phyloP scores from a whole-genome alignment of 2,888 invertebrate species.

The Helicoverpa assulta region DNA sequence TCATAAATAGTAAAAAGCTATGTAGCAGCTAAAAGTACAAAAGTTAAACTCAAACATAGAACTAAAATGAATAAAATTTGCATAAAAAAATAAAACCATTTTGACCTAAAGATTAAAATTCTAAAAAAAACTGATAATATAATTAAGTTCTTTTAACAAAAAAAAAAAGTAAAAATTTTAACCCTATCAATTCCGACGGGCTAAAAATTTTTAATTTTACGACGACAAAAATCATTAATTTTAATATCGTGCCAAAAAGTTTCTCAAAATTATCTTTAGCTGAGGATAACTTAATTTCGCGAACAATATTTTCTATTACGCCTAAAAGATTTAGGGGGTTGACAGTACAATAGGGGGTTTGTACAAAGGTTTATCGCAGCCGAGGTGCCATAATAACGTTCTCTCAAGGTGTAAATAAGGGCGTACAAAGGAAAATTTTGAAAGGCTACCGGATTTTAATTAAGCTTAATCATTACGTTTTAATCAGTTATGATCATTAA shows the following conservation, averaged over 20 bases:
- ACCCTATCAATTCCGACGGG: constrained; percentile 11
- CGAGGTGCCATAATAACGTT: constrained; percentile 58
- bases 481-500: constrained; percentile 69
- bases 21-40: constrained; percentile 23
- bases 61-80: constrained; percentile 45
- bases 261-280: constrained; percentile 53
- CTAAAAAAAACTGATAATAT: too few species aligned
- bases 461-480: constrained; percentile 64
- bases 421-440: constrained; percentile 62
- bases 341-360: constrained; percentile 59
- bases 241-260: constrained; percentile 53
- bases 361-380: constrained; percentile 63
- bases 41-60: constrained; percentile 36
- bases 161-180: background rate
- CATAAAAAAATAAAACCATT: constrained; percentile 14
- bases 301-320: constrained; percentile 68
- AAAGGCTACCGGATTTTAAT: constrained; percentile 64
- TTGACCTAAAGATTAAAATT: too few species aligned
- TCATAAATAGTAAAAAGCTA: constrained; percentile 31
- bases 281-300: constrained; percentile 63
- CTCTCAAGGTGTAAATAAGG: constrained; percentile 67
- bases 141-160: too few species aligned
- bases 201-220: constrained; percentile 27
- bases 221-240: constrained; percentile 52
- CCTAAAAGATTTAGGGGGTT: constrained; percentile 61